These are phyloP conservation scores for Saccopteryx bilineata DNA, from an alignment of 2,113 vertebrate species.

Conservation along the genomic window DNA sequence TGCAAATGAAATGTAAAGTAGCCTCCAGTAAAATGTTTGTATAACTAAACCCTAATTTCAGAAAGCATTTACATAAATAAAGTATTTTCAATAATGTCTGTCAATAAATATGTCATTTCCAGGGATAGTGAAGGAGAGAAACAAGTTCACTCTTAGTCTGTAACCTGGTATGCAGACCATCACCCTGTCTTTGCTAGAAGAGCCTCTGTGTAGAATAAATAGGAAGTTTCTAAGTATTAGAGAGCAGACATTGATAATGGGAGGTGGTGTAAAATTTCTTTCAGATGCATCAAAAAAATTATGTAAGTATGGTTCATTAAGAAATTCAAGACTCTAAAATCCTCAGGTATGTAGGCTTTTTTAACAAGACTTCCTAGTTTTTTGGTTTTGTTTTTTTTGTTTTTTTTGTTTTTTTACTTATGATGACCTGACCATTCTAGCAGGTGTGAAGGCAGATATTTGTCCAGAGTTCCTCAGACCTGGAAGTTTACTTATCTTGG, in stretches of 20 bases:
- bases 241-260: not conserved
- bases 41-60: conserved; percentile 17
- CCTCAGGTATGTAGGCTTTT: not conserved
- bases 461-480: not conserved
- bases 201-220: not conserved
- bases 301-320: not conserved
- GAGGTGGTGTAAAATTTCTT: not conserved
- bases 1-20: not conserved
- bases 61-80: not conserved
- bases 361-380: not conserved
- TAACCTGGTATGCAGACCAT: not conserved
- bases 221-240: not conserved
- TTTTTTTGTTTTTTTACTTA: not conserved
- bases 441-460: not conserved
- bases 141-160: not conserved
- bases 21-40: not conserved
- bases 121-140: not conserved
- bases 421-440: not conserved
- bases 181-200: not conserved
- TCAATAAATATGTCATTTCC: not conserved
- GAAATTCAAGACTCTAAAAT: not conserved
- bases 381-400: too few species aligned
- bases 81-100: not conserved
- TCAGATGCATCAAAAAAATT: not conserved
- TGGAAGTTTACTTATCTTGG: not conserved